Base-by-base conservation (phyloP, 2,888 invertebrate species). In the Ariolimax columbianus region DNA sequence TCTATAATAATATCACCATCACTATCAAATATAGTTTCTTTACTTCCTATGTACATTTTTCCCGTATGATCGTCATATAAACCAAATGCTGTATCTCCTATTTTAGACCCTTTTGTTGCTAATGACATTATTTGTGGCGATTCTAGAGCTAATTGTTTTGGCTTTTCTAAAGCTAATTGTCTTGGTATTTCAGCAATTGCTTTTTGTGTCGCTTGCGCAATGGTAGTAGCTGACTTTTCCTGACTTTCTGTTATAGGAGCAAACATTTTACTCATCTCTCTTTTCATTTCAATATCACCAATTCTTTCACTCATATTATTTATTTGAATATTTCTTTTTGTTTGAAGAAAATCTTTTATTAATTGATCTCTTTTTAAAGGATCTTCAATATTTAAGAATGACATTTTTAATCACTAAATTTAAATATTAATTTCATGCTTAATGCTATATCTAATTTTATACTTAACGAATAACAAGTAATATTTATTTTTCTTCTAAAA, bases 231-330 rank as follows among this genome's bases (percentile, higher is more conserved):
- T n/a, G n/a, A n/a, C n/a, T n/a, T 47, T 47, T 47, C 47, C 14
- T 7, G 7, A 11, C 47, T 47, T 47, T 47, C 47, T 47, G 47
- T 47, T 47, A 47, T 47, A 47, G 14, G 47, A 11, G 47, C 7
- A 47, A 47, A 73, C 11, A 73, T 6, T 73, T 73, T 73, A 26
- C 11, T 14, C 19, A 70, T 17, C 17, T 70, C 70, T 70, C 70
- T 70, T 70, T 70, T 70, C 70, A 70, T 70, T 70, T 70, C 72
- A 43, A 73, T 73, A 73, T 73, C 72, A n/a, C 72, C 72, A 73
- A 73, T 23, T 73, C 72, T 73, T 73, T 73, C 72, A 73, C 72
- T 73, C 1, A 73, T 26, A 43, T 73, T 47, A 47, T 47, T 47
- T 73, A 73, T 43, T 43, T 73, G 72, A 73, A 40, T 73, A 73